Evolutionary conservation across 2,888 invertebrate genomes (phyloP).

Genomic region (Coenonympha arcania): DNA sequence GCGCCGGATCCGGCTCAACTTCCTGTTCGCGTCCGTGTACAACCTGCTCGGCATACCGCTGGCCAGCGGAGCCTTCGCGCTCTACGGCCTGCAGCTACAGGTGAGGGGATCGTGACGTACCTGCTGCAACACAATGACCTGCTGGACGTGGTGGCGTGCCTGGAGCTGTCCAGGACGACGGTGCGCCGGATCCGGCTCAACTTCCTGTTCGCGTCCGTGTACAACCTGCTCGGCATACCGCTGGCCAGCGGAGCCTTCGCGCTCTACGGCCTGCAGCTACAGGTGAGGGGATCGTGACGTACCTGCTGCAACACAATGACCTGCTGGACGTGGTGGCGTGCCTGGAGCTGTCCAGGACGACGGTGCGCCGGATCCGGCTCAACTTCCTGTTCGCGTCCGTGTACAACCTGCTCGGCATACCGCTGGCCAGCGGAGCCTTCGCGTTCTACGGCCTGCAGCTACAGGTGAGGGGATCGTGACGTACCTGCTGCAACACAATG

Average conservation of each 20-base stretch:
- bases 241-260: conserved; percentile 95
- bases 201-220: conserved; percentile 97
- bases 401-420: conserved; percentile 96
- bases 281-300: conserved; percentile 38
- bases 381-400: conserved; percentile 98
- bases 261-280: conserved; percentile 82
- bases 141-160: conserved; percentile 94
- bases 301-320: conserved; percentile 79
- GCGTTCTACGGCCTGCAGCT: conserved; percentile 84
- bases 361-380: conserved; percentile 88
- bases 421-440: conserved; percentile 94
- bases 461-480: conserved; percentile 46
- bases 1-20: conserved; percentile 90
- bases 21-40: conserved; percentile 97
- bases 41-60: conserved; percentile 96
- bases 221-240: conserved; percentile 96
- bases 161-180: conserved; percentile 91
- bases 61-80: conserved; percentile 92
- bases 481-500: conserved; percentile 76
- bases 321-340: conserved; percentile 97
- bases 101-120: conserved; percentile 27
- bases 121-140: conserved; percentile 83
- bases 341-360: conserved; percentile 90
- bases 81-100: conserved; percentile 82
- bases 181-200: conserved; percentile 92